Evolutionary conservation across 1,140 invertebrate species (phyloP).

Genomic region (Sinonovacula constricta): DNA sequence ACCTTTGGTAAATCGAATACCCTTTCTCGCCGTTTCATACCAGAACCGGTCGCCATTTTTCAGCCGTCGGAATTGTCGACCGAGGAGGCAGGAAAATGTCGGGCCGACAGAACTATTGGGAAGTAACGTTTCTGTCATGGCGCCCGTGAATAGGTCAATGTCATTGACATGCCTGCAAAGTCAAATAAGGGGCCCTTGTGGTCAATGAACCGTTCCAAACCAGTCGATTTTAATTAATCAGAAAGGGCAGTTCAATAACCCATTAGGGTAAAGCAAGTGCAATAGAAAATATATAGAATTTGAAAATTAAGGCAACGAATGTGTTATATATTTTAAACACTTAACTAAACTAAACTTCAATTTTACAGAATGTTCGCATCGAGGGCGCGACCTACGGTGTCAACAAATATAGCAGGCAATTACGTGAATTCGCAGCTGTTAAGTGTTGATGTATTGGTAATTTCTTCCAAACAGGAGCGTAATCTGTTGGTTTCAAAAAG

Average conservation of each 20-base stretch:
- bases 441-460: no score
- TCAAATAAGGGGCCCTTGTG: background rate
- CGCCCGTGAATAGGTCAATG: slow-evolving; percentile 48
- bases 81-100: slow-evolving; percentile 43
- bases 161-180: slow-evolving; percentile 46
- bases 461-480: no score
- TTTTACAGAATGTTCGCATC: no score
- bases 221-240: no score
- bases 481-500: no score
- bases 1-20: slow-evolving; percentile 31
- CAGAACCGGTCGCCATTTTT: slow-evolving; percentile 48
- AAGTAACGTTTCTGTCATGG: slow-evolving; percentile 38
- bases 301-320: no score
- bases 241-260: background rate
- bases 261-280: background rate
- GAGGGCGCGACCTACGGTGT: no score
- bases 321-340: background rate
- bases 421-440: no score
- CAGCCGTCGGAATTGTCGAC: slow-evolving; percentile 33
- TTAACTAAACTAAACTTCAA: no score
- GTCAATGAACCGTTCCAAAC: background rate
- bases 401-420: no score
- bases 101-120: slow-evolving; percentile 34
- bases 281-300: no score
- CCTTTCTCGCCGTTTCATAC: slow-evolving; percentile 32